phyloP scores from a whole-genome alignment of 2,888 invertebrate species.

The Drosophila pseudotalamancana region DNA sequence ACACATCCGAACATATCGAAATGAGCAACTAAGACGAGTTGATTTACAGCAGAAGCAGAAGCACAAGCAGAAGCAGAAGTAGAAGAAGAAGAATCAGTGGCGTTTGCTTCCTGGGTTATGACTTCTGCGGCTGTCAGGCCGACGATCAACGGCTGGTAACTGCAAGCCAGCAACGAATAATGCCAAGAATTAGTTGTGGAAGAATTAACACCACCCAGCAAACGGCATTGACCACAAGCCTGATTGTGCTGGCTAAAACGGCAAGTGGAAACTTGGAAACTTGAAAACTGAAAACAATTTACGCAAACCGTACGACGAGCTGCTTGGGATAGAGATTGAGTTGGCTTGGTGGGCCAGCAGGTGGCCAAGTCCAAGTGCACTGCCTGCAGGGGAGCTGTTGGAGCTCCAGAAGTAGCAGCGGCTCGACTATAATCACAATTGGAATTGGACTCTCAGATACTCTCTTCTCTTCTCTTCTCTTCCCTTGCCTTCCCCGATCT shows the following conservation, averaged over 20 bases:
- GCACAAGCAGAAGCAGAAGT: no score
- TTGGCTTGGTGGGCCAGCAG: constrained; percentile 56
- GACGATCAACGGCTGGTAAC: constrained; percentile 44
- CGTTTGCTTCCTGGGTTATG: constrained; percentile 72
- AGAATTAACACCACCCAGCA: constrained; percentile 76
- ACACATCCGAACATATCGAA: constrained; percentile 39
- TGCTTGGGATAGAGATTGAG: constrained; percentile 36
- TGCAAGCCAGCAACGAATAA: constrained; percentile 56
- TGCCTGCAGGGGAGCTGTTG: constrained; percentile 48
- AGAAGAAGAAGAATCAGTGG: constrained; percentile 1
- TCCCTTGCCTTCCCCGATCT: no score
- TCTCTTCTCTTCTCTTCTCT: not conserved
- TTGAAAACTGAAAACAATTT: constrained; percentile 73
- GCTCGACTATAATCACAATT: constrained; percentile 51
- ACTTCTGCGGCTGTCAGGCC: constrained; percentile 69
- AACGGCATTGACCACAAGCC: constrained; percentile 75
- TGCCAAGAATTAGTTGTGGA: constrained; percentile 77
- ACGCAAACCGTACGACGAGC: constrained; percentile 60
- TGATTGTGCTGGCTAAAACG: constrained; percentile 49
- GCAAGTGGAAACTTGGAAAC: constrained; percentile 55
- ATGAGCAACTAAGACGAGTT: constrained; percentile 47
- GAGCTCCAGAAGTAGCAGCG: constrained; percentile 9
- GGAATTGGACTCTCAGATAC: constrained; percentile 37
- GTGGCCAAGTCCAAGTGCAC: constrained; percentile 68
- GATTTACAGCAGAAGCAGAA: constrained; percentile 34